Evolutionary conservation across 2,888 invertebrate species (phyloP).

Genomic region (Drosophila barbarae): DNA sequence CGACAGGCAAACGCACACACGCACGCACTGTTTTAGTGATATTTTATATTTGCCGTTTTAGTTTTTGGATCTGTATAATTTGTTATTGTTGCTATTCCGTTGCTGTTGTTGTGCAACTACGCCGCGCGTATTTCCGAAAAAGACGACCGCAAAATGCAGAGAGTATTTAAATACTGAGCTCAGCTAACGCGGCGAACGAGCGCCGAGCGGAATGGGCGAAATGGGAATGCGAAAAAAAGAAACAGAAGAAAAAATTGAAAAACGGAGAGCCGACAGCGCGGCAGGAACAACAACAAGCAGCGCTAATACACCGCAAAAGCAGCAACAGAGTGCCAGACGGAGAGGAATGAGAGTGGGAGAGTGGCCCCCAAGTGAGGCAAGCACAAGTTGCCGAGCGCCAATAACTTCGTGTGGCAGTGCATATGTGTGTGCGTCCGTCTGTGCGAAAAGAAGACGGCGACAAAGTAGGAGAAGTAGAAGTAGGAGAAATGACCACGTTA

Average conservation of each 20-base stretch:
- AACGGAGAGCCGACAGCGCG: conserved; percentile 35
- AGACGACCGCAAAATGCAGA: conserved; percentile 69
- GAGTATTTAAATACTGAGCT: conserved; percentile 67
- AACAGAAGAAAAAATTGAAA: conserved; percentile 21
- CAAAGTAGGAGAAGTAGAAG: conserved; percentile 21
- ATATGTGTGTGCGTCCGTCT: conserved; percentile 1
- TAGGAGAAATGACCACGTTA: conserved; percentile 32
- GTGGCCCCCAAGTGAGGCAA: conserved; percentile 32
- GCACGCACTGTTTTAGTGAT: conserved; percentile 17
- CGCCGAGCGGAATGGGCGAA: conserved; percentile 46
- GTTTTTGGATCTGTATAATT: conserved; percentile 27
- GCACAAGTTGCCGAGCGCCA: conserved; percentile 44
- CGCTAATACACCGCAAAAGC: conserved; percentile 28
- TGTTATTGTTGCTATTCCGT: conserved; percentile 26
- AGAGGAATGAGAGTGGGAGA: conserved; percentile 22
- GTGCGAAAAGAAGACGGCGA: conserved; percentile 25
- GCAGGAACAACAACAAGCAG: conserved; percentile 10
- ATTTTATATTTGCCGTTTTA: conserved; percentile 41
- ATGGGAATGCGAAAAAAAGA: conserved; percentile 24
- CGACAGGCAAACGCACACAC: conserved; percentile 14
- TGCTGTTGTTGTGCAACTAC: conserved; percentile 48
- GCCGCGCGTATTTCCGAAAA: conserved; percentile 63
- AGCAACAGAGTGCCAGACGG: conserved; percentile 20
- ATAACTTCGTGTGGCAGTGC: conserved; percentile 27
- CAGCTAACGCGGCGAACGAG: conserved; percentile 49